Percentiles rank a stretch among this genome's conserved stretches.
These are phyloP conservation scores for Clanis bilineata DNA, from an alignment of 2,888 invertebrate species.

Conservation along the genomic window DNA sequence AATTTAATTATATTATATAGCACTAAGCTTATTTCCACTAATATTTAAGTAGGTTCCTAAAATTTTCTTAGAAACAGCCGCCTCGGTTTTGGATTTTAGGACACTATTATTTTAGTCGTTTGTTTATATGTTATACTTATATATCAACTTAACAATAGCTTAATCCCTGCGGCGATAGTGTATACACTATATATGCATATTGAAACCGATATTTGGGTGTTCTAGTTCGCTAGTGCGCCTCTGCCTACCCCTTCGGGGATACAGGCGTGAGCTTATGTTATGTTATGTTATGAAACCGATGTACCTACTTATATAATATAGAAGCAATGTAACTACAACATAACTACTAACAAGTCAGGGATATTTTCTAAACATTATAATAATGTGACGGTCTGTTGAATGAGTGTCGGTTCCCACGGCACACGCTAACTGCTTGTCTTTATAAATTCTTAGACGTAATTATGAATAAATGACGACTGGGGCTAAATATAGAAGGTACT, in stretches of 20 bases:
- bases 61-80: background rate
- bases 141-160: background rate
- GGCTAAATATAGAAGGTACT: too few relatives aligned
- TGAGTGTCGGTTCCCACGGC: constrained; percentile 17
- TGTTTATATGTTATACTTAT: background rate
- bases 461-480: background rate
- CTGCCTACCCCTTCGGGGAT: too few relatives aligned
- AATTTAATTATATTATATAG: background rate
- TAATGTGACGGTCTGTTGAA: background rate
- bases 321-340: too few relatives aligned
- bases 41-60: background rate
- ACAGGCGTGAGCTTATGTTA: too few relatives aligned
- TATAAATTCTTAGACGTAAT: constrained; percentile 1
- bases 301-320: too few relatives aligned
- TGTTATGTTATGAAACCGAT: too few relatives aligned
- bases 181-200: background rate
- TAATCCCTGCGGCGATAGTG: background rate
- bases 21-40: background rate
- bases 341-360: background rate
- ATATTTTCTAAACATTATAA: background rate
- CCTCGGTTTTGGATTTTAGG: background rate
- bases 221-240: too few relatives aligned
- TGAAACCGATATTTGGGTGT: background rate
- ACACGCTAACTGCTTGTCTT: background rate
- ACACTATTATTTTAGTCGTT: background rate